Base-by-base conservation (phyloP, 2,888 invertebrate species). In the Machimus rusticus region DNA sequence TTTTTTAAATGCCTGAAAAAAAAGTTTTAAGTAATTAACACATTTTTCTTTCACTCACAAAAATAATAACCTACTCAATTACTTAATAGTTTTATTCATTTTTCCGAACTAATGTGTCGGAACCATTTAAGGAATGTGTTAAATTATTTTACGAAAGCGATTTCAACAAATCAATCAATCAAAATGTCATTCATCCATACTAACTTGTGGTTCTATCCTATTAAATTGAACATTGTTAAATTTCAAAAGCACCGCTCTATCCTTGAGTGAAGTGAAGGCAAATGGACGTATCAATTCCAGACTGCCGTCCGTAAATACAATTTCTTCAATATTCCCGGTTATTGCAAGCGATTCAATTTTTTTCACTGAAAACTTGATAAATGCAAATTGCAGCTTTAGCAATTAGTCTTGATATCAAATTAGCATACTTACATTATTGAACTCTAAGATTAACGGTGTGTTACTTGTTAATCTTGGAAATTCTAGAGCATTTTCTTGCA, bases 211-310 rank as follows among this genome's bases (percentile, higher is more conserved):
- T 87, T 96, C 95, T 78, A 96, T 94, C 81, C 93, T 94, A 74
- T 94, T 93, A 76, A 96, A 93, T 2, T 91, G 91, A 87, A 95
- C 95, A 90, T 95, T 94, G 46, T 93, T 93, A 89, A 97, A 93
- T 89, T 94, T 94, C 87, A 97, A 93, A 84, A 93, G 94, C 89
- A 95, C 94, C 82, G 95, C 91, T 89, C 91, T 94, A 89, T 95
- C 94, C 78, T 94, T 93, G 74, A 96, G 94, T 91, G 96, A 96
- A 88, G 96, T 95, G 91, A 97, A 96, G 0, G 96, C 96, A 91
- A 96, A 96, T 0, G 96, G 94, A 90, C 94, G 94, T 87, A 97
- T 93, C 87, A 93, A 93, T 34, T 94, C 94, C 87, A 97, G 94
- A 88, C 92, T 93, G 82, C 95, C 95, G 89, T 94, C 93, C 87